Evolutionary conservation across 2,888 invertebrate species (phyloP).

Genomic region (Beris morrisii): DNA sequence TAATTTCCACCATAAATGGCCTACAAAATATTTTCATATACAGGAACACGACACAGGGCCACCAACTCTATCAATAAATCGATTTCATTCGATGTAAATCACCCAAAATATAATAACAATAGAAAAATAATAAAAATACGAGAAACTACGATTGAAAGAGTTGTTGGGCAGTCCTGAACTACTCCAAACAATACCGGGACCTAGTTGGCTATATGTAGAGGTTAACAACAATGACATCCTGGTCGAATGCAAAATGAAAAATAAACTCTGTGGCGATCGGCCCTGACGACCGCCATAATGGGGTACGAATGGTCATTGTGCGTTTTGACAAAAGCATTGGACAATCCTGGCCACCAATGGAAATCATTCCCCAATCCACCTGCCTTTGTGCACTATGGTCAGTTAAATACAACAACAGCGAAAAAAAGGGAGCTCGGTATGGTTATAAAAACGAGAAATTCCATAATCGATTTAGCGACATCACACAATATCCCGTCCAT

Average conservation of each 20-base stretch:
- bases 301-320: constrained; percentile 21
- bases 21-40: too few relatives aligned
- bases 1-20: too few relatives aligned
- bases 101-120: constrained; percentile 10
- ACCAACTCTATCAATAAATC: neutral
- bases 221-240: constrained; percentile 14
- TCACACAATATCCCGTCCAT: constrained; percentile 54
- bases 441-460: constrained; percentile 45
- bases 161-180: constrained; percentile 8
- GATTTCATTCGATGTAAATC: constrained; percentile 12
- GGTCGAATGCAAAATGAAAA: constrained; percentile 14
- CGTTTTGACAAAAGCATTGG: constrained; percentile 10
- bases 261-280: constrained; percentile 12
- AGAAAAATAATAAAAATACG: constrained; percentile 7
- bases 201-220: neutral
- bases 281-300: constrained; percentile 9
- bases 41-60: too few relatives aligned
- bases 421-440: constrained; percentile 16
- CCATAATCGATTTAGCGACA: constrained; percentile 56
- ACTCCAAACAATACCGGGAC: constrained; percentile 7
- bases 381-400: neutral
- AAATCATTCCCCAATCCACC: neutral
- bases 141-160: constrained; percentile 12
- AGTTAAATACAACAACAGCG: neutral
- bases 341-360: neutral